Evolutionary conservation across 1,140 invertebrate species (phyloP).

Genomic region (Whitmania pigra): DNA sequence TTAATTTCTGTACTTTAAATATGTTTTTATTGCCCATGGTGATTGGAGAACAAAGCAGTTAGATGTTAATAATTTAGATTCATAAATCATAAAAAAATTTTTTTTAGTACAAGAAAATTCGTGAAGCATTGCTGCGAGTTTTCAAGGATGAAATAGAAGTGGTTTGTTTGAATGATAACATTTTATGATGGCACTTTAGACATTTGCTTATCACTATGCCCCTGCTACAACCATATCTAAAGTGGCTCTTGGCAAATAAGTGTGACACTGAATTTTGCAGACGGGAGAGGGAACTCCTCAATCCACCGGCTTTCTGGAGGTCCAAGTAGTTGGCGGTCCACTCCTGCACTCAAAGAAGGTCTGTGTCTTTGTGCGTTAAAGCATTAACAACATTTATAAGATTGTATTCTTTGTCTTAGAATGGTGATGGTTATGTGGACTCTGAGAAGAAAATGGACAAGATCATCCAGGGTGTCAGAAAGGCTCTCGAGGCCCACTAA

Average conservation of each 20-base stretch:
- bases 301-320: slow-evolving; percentile 32
- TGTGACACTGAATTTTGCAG: slow-evolving; percentile 24
- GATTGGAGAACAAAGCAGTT: neutral
- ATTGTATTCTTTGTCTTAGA: slow-evolving; percentile 24
- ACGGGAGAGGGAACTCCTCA: slow-evolving; percentile 29
- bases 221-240: neutral
- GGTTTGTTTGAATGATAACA: neutral
- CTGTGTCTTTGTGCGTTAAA: neutral
- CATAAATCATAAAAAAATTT: neutral
- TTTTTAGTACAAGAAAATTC: slow-evolving; percentile 8
- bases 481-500: slow-evolving; percentile 23
- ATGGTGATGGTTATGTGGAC: slow-evolving; percentile 33
- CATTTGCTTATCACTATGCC: no score
- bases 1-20: no score
- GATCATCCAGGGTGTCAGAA: slow-evolving; percentile 26
- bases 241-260: neutral
- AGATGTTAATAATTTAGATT: neutral
- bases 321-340: slow-evolving; percentile 29
- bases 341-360: slow-evolving; percentile 35
- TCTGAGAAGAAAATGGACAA: slow-evolving; percentile 26
- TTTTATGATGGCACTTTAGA: neutral
- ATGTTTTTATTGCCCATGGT: neutral
- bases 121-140: neutral
- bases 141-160: slow-evolving; percentile 6
- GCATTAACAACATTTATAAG: neutral